Percentiles rank a stretch among this genome's conserved stretches.
These are phyloP conservation scores for Hydractinia echinata DNA, from an alignment of 30 jellyfish, hydroid and myxozoan species.

Conservation along the genomic window DNA sequence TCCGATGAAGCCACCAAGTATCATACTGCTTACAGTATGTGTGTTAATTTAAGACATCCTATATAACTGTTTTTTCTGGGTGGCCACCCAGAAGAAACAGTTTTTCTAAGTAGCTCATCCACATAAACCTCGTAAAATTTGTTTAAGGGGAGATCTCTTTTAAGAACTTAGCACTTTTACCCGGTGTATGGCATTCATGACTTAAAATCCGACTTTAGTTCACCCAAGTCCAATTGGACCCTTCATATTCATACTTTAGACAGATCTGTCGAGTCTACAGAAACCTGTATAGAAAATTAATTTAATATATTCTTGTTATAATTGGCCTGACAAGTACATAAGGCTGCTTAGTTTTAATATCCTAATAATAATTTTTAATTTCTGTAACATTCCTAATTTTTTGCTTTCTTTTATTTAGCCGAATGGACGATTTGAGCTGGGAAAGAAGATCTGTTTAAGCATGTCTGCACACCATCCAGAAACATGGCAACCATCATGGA, in stretches of 20 bases:
- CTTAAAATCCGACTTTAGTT: too few relatives aligned
- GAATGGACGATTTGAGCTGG: conserved; percentile 95
- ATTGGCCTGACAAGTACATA: neutral
- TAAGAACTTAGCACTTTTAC: too few relatives aligned
- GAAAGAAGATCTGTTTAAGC: conserved; percentile 88
- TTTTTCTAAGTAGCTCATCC: neutral
- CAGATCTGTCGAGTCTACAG: too few relatives aligned
- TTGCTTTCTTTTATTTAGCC: conserved; percentile 53
- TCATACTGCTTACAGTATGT: conserved; percentile 83
- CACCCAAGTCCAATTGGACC: too few relatives aligned
- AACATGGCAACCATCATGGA: conserved; percentile 99
- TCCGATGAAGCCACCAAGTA: conserved; percentile 99
- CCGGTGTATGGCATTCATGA: too few relatives aligned
- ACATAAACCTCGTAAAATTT: too few relatives aligned
- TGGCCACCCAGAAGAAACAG: neutral
- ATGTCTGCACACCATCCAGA: conserved; percentile 99
- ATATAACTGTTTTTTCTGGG: neutral
- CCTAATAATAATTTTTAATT: neutral
- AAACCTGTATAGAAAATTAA: neutral
- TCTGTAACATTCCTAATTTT: neutral
- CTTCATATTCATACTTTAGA: too few relatives aligned
- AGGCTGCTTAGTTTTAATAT: neutral
- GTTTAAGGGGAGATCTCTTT: too few relatives aligned
- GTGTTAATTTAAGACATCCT: neutral
- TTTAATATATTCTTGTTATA: neutral